Base-by-base conservation (phyloP, 2,113 vertebrate species). In the Hemichromis elongatus region DNA sequence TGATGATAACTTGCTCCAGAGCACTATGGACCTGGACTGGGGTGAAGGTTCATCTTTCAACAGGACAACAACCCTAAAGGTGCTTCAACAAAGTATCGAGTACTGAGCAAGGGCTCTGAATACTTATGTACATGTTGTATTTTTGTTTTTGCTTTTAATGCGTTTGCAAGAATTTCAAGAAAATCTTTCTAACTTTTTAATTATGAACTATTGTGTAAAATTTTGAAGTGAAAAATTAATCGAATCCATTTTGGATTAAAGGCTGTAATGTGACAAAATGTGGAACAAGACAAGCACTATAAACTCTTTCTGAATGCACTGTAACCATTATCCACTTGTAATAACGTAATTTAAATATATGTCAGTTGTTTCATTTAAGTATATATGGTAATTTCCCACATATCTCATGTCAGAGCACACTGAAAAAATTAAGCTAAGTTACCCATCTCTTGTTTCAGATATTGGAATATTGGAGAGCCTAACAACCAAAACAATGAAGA, bases 391-490 rank as follows among this genome's bases (percentile, higher is more conserved):
- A 35, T 61, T 61, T 61, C 0, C 57, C 30, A 63, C n/a, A 52
- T 12, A 37, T 42, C 47, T 8, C 19, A n/a, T 52, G 21, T 28
- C 6, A 40, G 16, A 80, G 42, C 13, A 28, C 12, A 73, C 37
- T 52, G 35, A 40, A 63, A 63, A 37, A 63, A 52, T 40, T 4
- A 30, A 79, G 13, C 5, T 18, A 79, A 50, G 3, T 21, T 9
- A 86, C 33, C 7, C 16, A 4, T 75, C 2, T 52, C 80, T 83
- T 77, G 52, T 61, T 92, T 86, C 86, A 96, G 96, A 55, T 96
- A 83, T 77, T 96, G 96, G 96, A 90, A 92, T 42, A 4, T 61
- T 2, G 95, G 94, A 5, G 95, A 96, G 70, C 95, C 96, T 30
- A 96, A 96, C 79, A 77, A 96, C 66, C 0, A 1, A 0, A 26